Base-by-base conservation (phyloP, 2,797 vertebrate species). In the Avahi laniger region DNA sequence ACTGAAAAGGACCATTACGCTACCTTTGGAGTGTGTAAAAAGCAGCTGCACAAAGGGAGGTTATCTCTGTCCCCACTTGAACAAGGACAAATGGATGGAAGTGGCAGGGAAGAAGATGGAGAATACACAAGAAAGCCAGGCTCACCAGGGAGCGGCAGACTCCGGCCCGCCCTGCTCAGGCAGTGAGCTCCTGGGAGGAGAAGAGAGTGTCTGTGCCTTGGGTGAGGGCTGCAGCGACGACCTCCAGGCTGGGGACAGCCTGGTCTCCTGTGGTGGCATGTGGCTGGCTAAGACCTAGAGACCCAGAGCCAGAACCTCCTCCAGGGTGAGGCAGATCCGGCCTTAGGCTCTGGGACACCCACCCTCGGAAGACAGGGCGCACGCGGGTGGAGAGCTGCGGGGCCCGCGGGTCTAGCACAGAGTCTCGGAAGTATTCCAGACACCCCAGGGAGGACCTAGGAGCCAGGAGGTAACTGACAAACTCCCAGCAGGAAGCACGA, bases 131-230 rank as follows among this genome's bases (percentile, higher is more conserved):
- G 10, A 17, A 30, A 54, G 57, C 18, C 38, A 18, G 3, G 46
- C 24, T n/a, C 4, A 14, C 8, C 4, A 4, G 38, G 0, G 46
- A 57, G 5, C 6, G 1, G 0, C 1, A 9, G 33, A 0, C 13
- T 17, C 0, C 2, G 20, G 30, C 4, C 0, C 20, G 15, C 20
- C 48, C 10, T 1, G 12, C 85, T 1, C 4, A 17, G 38, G 24
- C 20, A 2, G 0, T 0, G 5, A 43, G 52, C 91, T 69, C 61
- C 46, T 4, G 1, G 81, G 69, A 26, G 70, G 75, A 59, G 26
- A 5, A 5, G 3, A 4, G 20, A 3, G 4, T 7, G 1, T n/a
- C 24, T 35, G 11, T 17, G 35, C 30, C 61, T 18, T 0, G 4
- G 81, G 54, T 22, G 7, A 72, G 41, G 52, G 41, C 18, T 5